Percentiles rank a stretch among this genome's conserved stretches.
Evolutionary conservation across 2,113 vertebrate genomes (phyloP).

Genomic region (Ciconia stormi): DNA sequence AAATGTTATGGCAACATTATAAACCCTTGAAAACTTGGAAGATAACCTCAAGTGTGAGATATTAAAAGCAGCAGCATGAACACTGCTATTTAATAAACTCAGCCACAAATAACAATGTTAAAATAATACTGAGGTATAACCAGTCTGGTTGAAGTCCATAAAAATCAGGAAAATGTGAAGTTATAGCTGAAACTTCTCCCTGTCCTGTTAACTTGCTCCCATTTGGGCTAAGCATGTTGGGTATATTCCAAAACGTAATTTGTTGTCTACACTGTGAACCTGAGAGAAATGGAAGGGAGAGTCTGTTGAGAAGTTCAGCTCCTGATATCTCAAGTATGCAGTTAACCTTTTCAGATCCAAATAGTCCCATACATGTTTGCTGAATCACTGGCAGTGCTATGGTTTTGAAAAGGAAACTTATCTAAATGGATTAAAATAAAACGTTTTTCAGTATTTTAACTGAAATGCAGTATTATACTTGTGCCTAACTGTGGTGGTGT

Average conservation of each 20-base stretch:
- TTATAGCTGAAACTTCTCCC: conserved; percentile 24
- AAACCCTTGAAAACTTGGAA: conserved; percentile 71
- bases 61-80: conserved; percentile 40
- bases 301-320: not conserved
- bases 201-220: not conserved
- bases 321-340: not conserved
- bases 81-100: conserved; percentile 8
- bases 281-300: not conserved
- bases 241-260: not conserved
- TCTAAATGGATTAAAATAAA: not conserved
- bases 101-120: conserved; percentile 57
- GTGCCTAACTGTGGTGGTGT: not conserved
- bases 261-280: not conserved
- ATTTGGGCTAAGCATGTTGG: not conserved
- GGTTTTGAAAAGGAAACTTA: not conserved
- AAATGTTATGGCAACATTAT: conserved; percentile 65
- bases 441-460: not conserved
- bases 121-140: conserved; percentile 58
- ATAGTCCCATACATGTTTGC: not conserved
- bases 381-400: not conserved
- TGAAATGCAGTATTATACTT: not conserved
- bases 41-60: conserved; percentile 55
- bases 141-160: conserved; percentile 44
- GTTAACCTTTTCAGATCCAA: not conserved
- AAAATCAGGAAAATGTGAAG: conserved; percentile 61